A percentile compares a stretch with the other conserved stretches of the same genome.
Evolutionary conservation across 2,888 invertebrate species (phyloP).

Genomic region (Xestia ashworthii): DNA sequence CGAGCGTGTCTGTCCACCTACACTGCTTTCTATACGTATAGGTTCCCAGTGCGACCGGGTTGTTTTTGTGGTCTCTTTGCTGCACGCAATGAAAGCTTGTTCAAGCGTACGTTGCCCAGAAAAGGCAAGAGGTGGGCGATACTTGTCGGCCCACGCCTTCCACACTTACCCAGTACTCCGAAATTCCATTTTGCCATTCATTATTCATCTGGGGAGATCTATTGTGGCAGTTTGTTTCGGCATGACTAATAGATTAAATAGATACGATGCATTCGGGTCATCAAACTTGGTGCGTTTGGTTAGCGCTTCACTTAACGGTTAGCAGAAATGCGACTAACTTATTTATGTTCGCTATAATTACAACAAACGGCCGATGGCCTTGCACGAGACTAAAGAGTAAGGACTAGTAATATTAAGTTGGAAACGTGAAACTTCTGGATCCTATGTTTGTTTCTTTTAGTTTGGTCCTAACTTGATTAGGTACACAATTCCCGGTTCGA

Average conservation of each 20-base stretch:
- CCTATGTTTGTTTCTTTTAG: slow-evolving; percentile 67
- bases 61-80: slow-evolving; percentile 62
- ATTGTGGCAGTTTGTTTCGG: slow-evolving; percentile 55
- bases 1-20: slow-evolving; percentile 76
- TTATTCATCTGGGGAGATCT: slow-evolving; percentile 61
- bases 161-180: slow-evolving; percentile 64
- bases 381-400: slow-evolving; percentile 65
- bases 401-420: slow-evolving; percentile 69
- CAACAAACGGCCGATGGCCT: slow-evolving; percentile 70
- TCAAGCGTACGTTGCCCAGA: slow-evolving; percentile 74
- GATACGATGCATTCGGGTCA: slow-evolving; percentile 73
- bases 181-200: slow-evolving; percentile 63
- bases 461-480: slow-evolving; percentile 68
- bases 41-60: slow-evolving; percentile 60
- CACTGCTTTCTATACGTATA: slow-evolving; percentile 78
- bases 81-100: slow-evolving; percentile 79
- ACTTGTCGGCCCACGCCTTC: slow-evolving; percentile 69
- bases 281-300: slow-evolving; percentile 72
- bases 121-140: slow-evolving; percentile 76
- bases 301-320: slow-evolving; percentile 63
- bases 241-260: slow-evolving; percentile 69
- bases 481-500: slow-evolving; percentile 46
- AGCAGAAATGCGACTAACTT: slow-evolving; percentile 69
- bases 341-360: slow-evolving; percentile 71
- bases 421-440: slow-evolving; percentile 65